Percentiles rank a stretch among this genome's conserved stretches.
phyloP scores from a whole-genome alignment of 2,797 vertebrate species.

The Malacoraja senta region DNA sequence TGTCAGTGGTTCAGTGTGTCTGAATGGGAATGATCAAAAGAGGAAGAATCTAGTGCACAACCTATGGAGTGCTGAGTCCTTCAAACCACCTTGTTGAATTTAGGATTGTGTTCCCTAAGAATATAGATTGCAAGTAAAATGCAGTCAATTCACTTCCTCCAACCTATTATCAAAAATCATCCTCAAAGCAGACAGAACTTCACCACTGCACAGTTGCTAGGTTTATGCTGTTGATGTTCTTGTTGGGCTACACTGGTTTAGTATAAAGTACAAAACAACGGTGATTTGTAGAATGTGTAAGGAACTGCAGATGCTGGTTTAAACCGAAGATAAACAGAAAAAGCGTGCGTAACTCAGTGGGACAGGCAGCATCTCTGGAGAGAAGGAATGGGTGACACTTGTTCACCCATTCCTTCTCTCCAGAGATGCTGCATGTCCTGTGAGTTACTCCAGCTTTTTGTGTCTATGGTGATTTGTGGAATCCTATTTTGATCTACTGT shows the following conservation, averaged over 20 bases:
- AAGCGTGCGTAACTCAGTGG: too few relatives aligned
- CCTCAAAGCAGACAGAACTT: conserved; percentile 43
- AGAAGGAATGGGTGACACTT: too few relatives aligned
- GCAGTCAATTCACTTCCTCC: background rate
- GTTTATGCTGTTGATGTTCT: background rate
- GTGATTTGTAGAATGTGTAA: background rate
- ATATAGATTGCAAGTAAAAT: background rate
- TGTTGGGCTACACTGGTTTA: background rate
- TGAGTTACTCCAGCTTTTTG: too few relatives aligned
- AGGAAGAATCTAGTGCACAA: too few relatives aligned
- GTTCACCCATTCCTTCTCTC: too few relatives aligned
- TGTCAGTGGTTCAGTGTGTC: background rate
- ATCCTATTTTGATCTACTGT: background rate
- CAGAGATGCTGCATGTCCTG: too few relatives aligned
- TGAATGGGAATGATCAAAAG: background rate
- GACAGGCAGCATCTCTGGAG: too few relatives aligned
- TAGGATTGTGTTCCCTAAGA: background rate
- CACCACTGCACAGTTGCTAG: conserved; percentile 33
- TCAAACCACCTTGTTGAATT: background rate
- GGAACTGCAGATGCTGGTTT: too few relatives aligned
- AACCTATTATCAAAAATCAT: background rate
- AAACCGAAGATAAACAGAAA: too few relatives aligned
- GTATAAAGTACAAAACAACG: background rate
- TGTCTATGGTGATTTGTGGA: background rate
- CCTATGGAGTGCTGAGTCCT: background rate